Percentiles rank a stretch among this genome's conserved stretches.
Conservation (phyloP, 2,797 vertebrate species). For the Microctenopoma lineatum region DNA sequence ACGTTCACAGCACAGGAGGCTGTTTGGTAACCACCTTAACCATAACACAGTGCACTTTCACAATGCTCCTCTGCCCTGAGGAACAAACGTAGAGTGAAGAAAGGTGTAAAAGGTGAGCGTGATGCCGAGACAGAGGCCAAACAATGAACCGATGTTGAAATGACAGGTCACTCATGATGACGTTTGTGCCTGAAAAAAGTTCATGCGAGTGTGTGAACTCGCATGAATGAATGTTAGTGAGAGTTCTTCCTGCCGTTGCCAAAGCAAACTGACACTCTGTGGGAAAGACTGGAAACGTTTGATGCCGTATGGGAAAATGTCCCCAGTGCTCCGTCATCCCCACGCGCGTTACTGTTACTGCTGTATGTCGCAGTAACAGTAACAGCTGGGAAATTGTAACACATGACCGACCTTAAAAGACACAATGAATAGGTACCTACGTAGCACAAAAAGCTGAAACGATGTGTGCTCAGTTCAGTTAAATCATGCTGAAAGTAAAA, state of each 20-base stretch:
- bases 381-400: neutral
- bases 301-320: conserved; percentile 48
- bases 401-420: too few relatives aligned
- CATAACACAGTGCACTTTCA: neutral
- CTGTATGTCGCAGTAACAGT: neutral
- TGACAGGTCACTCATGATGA: conserved; percentile 16
- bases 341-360: neutral
- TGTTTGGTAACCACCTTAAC: neutral
- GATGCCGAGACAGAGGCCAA: conserved; percentile 11
- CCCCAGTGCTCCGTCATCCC: neutral
- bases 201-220: conserved; percentile 19
- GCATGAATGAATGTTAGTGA: conserved; percentile 60
- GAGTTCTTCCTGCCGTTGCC: conserved; percentile 39
- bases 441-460: too few relatives aligned
- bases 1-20: neutral
- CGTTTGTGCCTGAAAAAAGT: conserved; percentile 10
- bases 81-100: neutral
- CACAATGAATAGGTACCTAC: neutral
- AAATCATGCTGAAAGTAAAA: too few relatives aligned
- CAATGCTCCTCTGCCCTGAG: neutral
- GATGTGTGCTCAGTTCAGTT: too few relatives aligned
- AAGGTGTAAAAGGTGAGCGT: neutral
- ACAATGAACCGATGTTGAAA: conserved; percentile 14
- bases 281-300: conserved; percentile 53
- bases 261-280: conserved; percentile 63